Conservation (phyloP, 1,140 invertebrate genomes). For the Ruditapes philippinarum region DNA sequence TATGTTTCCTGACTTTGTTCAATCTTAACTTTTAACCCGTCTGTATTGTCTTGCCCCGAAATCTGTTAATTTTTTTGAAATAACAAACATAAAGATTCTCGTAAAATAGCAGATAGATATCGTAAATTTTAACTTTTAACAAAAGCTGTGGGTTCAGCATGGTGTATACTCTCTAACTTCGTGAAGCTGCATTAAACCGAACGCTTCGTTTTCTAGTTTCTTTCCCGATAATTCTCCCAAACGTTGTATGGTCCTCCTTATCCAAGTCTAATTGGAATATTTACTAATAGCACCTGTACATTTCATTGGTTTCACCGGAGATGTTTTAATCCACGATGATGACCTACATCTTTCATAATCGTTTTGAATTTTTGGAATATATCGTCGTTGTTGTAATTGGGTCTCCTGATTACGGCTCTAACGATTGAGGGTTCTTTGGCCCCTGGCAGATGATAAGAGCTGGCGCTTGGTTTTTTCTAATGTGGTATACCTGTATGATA, state of each 20-base stretch:
- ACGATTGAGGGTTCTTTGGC: no score
- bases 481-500: background rate
- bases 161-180: constrained; percentile 51
- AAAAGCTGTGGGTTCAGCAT: constrained; percentile 19
- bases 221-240: background rate
- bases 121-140: no score
- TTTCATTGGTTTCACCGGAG: background rate
- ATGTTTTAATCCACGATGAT: background rate
- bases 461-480: background rate
- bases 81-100: no score
- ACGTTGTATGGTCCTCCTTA: background rate
- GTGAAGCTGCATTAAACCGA: constrained; percentile 45
- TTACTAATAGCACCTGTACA: background rate
- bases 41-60: no score
- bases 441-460: background rate
- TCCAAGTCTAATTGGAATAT: background rate
- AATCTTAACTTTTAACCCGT: no score
- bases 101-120: no score
- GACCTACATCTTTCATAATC: background rate
- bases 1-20: no score
- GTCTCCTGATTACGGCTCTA: background rate
- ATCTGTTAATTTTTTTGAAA: no score
- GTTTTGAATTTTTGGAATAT: constrained; percentile 20
- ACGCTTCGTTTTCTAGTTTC: constrained; percentile 42
- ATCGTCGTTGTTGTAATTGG: background rate